Conservation (phyloP, 2,797 vertebrate genomes). For the Falco cherrug region DNA sequence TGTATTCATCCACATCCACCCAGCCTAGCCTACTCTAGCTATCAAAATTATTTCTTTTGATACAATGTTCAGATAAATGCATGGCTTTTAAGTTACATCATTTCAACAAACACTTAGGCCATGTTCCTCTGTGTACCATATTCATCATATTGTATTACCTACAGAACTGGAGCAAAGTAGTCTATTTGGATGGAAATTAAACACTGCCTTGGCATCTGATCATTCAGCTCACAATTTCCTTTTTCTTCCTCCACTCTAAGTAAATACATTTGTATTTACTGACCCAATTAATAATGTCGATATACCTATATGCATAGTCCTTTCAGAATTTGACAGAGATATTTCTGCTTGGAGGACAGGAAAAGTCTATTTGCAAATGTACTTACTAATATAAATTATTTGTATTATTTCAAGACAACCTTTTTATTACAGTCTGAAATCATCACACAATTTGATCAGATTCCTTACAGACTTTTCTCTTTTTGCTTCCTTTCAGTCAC, state of each 20-base stretch:
- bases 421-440: background rate
- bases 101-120: background rate
- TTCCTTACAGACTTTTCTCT: background rate
- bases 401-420: background rate
- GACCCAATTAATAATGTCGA: too few relatives aligned
- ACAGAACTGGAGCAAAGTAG: background rate
- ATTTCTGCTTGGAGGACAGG: background rate
- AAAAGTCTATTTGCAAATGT: background rate
- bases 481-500: background rate
- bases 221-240: background rate
- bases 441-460: background rate
- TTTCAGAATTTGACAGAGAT: background rate
- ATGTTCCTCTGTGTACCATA: background rate
- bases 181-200: background rate
- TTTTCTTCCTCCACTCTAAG: background rate
- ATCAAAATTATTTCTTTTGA: background rate
- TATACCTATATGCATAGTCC: background rate
- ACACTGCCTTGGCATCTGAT: background rate
- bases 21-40: background rate
- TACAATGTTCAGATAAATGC: background rate
- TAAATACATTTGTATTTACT: background rate
- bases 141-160: background rate
- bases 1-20: background rate
- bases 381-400: background rate
- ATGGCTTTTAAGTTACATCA: background rate